Percentiles rank a stretch among this genome's conserved stretches.
These are phyloP conservation scores for Amblyjoppa fuscipennis DNA, from an alignment of 2,888 invertebrate species.

Conservation along the genomic window DNA sequence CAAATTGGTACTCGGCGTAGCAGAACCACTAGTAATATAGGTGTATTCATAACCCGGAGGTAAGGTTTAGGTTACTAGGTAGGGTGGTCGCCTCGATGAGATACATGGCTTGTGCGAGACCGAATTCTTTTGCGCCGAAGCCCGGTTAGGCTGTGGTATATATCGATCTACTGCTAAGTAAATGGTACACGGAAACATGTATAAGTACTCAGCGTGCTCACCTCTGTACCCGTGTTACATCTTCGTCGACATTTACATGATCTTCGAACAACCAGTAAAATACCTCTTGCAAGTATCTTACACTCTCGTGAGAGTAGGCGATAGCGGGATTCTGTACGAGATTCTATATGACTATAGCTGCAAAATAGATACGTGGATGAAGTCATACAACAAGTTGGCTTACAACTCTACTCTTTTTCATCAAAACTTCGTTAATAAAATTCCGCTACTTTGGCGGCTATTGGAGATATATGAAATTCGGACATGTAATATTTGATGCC, in stretches of 20 bases:
- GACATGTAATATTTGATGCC: too few species aligned
- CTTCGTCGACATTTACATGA: conserved; percentile 30
- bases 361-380: too few species aligned
- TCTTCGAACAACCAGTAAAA: conserved; percentile 24
- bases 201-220: conserved; percentile 43
- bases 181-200: conserved; percentile 39
- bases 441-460: too few species aligned
- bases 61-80: conserved; percentile 45
- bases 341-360: neutral
- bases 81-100: conserved; percentile 5
- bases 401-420: too few species aligned
- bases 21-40: neutral
- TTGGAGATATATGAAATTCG: too few species aligned
- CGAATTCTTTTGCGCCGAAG: conserved; percentile 19
- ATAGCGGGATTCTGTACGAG: neutral
- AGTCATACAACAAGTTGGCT: too few species aligned
- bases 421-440: too few species aligned
- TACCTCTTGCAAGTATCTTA: conserved; percentile 24
- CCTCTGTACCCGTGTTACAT: conserved; percentile 40
- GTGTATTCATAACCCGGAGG: neutral
- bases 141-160: conserved; percentile 27
- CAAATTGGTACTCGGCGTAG: neutral
- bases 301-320: conserved; percentile 26
- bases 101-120: conserved; percentile 19
- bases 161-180: conserved; percentile 25